Evolutionary conservation across 2,797 vertebrate genomes (phyloP), one percentile per base, ranked within the genome.

Genomic region (Steatocranus sp.): DNA sequence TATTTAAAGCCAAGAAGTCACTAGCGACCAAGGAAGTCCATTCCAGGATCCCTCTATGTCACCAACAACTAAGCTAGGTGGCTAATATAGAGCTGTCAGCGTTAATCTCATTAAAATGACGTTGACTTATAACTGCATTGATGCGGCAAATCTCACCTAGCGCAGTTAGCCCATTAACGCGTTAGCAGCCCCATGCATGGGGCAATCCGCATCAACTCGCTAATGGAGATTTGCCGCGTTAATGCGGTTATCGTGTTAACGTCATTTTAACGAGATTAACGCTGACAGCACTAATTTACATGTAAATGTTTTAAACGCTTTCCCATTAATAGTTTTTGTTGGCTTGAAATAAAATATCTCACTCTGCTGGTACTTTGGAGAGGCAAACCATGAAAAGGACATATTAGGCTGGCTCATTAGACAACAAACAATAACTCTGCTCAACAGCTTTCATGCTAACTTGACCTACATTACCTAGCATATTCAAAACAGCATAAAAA

Each of bases 111-210:
- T 54, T 27, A 17, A 54, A 27, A 54, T 9, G 5, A 54, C 7
- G 14, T 0, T 54, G 8, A 54, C 1, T 1, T 15, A 54, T 15
- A 54, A 54, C 23, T 0, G 3, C 51, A 17, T 54, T 27, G 25
- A 54, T 3, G 0, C 2, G 1, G 23, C 7, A 54, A 54, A 54
- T 54, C 51, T 56, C 5, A 32, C 1, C 32, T 56, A 56, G 8
- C 2, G 8, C 53, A 56, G 2, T 56, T 58, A 58, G 27, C 27
- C 9, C 2, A 0, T 58, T 58, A 58, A 4, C 5, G 1, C 5
- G 1, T 58, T 18, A 58, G 27, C 54, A 58, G 54, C 5, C 54
- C 0, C 54, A 58, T 1, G 5, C 8, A 30, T 8, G 1, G 53
- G 53, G 15, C 2, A 3, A 56, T 17, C 15, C 15, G 0, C 8